A percentile compares a stretch with the other conserved stretches of the same genome.
phyloP scores from a whole-genome alignment of 2,888 invertebrate species.

The Stenotaenia linearis region DNA sequence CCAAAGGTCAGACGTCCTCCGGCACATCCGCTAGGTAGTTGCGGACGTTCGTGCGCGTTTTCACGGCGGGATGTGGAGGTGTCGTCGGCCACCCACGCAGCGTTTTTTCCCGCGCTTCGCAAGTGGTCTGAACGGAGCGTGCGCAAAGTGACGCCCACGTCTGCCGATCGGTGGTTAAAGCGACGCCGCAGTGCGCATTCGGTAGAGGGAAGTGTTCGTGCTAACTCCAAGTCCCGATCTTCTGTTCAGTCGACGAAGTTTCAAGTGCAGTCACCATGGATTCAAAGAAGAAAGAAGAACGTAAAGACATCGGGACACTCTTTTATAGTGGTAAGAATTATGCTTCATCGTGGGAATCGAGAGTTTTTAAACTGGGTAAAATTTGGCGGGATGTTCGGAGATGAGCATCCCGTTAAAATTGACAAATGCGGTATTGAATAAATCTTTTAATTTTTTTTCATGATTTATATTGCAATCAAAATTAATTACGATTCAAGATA shows the following conservation, averaged over 20 bases:
- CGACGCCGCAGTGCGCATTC: constrained; percentile 23
- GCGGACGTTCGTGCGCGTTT: not conserved
- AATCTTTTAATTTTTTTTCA: not conserved
- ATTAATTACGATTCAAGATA: no score
- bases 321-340: constrained; percentile 5
- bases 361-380: not conserved
- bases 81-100: constrained; percentile 8
- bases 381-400: not conserved
- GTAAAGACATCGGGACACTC: constrained; percentile 28
- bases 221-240: not conserved
- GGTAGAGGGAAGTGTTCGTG: constrained; percentile 1
- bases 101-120: constrained; percentile 12
- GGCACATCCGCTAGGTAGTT: not conserved
- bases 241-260: not conserved
- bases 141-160: constrained; percentile 23
- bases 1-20: not conserved
- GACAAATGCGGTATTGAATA: not conserved
- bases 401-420: not conserved
- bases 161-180: constrained; percentile 4
- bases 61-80: constrained; percentile 7
- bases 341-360: not conserved
- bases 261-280: constrained; percentile 1
- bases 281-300: constrained; percentile 4
- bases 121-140: constrained; percentile 6
- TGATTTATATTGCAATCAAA: not conserved